phyloP scores from a whole-genome alignment of 2,113 vertebrate species.

The Anguilla rostrata region DNA sequence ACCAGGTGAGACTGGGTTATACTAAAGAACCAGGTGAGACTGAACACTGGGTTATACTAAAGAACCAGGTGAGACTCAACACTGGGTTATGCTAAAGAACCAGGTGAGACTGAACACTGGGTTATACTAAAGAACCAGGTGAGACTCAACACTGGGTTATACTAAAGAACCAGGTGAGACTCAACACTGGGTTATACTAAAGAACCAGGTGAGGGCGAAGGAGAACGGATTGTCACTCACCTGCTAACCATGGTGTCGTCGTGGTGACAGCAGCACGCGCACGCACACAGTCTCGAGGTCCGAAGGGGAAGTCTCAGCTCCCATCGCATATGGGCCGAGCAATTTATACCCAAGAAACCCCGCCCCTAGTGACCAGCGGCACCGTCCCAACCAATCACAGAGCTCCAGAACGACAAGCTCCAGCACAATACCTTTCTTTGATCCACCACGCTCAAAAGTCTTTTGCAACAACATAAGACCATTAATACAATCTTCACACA shows the following conservation, averaged over 20 bases:
- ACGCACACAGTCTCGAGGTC: constrained; percentile 21
- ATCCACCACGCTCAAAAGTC: constrained; percentile 49
- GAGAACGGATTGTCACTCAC: constrained; percentile 70
- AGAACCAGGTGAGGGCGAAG: not conserved
- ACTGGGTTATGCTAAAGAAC: too few species aligned
- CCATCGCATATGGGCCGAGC: constrained; percentile 32
- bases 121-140: too few species aligned
- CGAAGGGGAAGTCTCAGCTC: constrained; percentile 38
- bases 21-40: too few species aligned
- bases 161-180: too few species aligned
- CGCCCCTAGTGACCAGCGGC: constrained; percentile 38
- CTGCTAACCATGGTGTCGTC: constrained; percentile 80
- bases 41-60: too few species aligned
- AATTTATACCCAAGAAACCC: constrained; percentile 58
- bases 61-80: too few species aligned
- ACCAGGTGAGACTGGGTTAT: too few species aligned
- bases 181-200: not conserved
- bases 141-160: too few species aligned
- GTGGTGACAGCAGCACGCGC: constrained; percentile 22
- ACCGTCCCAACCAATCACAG: constrained; percentile 56
- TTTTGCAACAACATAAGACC: constrained; percentile 46
- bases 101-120: too few species aligned
- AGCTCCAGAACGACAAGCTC: constrained; percentile 61
- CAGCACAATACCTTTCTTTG: constrained; percentile 66
- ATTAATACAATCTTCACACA: constrained; percentile 36